phyloP scores from a whole-genome alignment of 2,113 vertebrate species.

The Odontesthes bonariensis region DNA sequence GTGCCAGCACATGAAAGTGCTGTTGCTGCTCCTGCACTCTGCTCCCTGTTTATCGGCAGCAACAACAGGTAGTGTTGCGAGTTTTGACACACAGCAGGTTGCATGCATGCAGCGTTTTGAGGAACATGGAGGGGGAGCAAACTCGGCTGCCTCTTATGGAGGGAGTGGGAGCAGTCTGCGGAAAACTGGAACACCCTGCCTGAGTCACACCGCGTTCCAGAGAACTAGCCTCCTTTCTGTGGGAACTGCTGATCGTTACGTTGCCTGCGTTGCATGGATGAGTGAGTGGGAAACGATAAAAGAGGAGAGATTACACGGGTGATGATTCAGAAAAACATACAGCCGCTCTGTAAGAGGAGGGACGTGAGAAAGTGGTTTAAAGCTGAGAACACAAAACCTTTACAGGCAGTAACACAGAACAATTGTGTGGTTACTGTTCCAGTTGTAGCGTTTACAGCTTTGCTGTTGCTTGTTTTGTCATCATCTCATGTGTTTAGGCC shows the following conservation, averaged over 20 bases:
- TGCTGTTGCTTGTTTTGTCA: constrained; percentile 31
- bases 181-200: constrained; percentile 60
- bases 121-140: constrained; percentile 22
- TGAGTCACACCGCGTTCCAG: constrained; percentile 56
- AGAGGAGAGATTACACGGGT: neutral
- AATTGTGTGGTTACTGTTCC: neutral
- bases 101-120: constrained; percentile 22
- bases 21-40: neutral
- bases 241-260: constrained; percentile 43
- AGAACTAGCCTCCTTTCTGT: constrained; percentile 42
- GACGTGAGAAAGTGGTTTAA: neutral
- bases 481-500: constrained; percentile 13
- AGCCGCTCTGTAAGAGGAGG: constrained; percentile 10
- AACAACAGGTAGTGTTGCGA: neutral
- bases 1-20: constrained; percentile 1
- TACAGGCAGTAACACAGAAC: neutral
- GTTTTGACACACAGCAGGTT: neutral
- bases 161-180: constrained; percentile 44
- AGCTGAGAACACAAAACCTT: neutral
- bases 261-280: constrained; percentile 24
- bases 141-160: constrained; percentile 11
- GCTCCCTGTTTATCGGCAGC: neutral
- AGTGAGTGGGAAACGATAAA: constrained; percentile 38
- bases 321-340: constrained; percentile 22
- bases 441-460: constrained; percentile 26